Evolutionary conservation across 2,888 invertebrate genomes (phyloP), one percentile per base, ranked within the genome.

Genomic region (Cremastinae sp.): DNA sequence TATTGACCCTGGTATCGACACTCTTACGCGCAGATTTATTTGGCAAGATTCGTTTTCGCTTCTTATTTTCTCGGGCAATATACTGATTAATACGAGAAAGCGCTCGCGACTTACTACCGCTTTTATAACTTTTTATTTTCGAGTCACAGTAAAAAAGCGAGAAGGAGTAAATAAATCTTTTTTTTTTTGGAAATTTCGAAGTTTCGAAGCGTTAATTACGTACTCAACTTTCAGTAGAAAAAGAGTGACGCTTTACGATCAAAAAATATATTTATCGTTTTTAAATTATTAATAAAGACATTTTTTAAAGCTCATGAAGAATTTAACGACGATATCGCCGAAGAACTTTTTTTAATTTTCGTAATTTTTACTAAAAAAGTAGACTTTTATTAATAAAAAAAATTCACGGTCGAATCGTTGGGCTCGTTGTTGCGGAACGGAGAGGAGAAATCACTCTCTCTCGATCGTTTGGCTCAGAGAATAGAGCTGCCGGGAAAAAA

Each of bases 11-110:
- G 47, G 39, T 47, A 37, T 12, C 22, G n/a, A 53, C 51, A 70
- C 41, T 28, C 43, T 53, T 22, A 49, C 51, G 14, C 16, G 43
- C 43, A 45, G 53, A 53, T 61, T 53, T 43, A 41, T 35, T 28
- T 28, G 28, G 35, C 20, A 64, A 56, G 16, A 41, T 64, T 10
- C 20, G 14, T 39, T n/a, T 12, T 9, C 43, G 14, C 22, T 28
- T 69, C 51, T 59, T 39, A 18, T 43, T 43, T 43, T 43, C 35
- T 66, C 41, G 41, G 20, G 9, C 12, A 3, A 20, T 12, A 43
- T n/a, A 49, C 59, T 51, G 53, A 70, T 70, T 61, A 18, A 61
- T 53, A 35, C 61, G 61, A 70, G 69, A 69, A 69, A 59, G 69
- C 59, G 18, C n/a, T n/a, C 9, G 3, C 5, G 5, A 51, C 20